Percentiles rank a stretch among this genome's conserved stretches.
phyloP scores from a whole-genome alignment of 2,797 vertebrate species.

The Saxicola maurus region DNA sequence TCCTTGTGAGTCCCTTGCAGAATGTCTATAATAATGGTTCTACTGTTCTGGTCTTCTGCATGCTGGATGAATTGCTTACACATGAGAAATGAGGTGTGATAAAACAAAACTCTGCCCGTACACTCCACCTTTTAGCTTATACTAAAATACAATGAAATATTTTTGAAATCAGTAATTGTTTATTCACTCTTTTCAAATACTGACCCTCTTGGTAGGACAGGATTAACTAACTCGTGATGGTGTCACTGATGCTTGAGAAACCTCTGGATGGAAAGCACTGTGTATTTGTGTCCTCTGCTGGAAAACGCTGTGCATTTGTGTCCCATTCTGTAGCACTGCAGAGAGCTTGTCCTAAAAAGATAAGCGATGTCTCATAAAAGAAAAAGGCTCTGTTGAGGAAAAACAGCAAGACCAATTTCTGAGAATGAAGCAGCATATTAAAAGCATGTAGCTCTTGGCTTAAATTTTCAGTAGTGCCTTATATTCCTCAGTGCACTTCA shows the following conservation, averaged over 20 bases:
- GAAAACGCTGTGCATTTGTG: background rate
- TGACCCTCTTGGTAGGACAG: background rate
- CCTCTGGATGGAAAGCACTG: background rate
- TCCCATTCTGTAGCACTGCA: rapidly evolving
- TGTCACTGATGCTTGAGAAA: background rate
- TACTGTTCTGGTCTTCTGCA: background rate
- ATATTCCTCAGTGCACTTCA: background rate
- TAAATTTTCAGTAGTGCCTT: background rate
- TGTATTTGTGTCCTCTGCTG: background rate
- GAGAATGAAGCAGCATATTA: background rate
- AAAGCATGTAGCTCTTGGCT: background rate
- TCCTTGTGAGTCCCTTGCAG: background rate
- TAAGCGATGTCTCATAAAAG: background rate
- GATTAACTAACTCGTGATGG: background rate
- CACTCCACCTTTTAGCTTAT: background rate
- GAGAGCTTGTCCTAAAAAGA: background rate
- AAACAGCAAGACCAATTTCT: background rate
- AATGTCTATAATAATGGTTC: background rate
- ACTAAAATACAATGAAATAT: background rate
- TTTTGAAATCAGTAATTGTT: background rate
- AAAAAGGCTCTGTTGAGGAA: background rate
- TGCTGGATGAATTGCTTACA: background rate
- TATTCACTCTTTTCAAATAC: background rate
- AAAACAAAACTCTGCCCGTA: background rate
- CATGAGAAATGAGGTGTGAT: background rate